Evolutionary conservation across 2,888 invertebrate genomes (phyloP).

Genomic region (Ormia ochracea): DNA sequence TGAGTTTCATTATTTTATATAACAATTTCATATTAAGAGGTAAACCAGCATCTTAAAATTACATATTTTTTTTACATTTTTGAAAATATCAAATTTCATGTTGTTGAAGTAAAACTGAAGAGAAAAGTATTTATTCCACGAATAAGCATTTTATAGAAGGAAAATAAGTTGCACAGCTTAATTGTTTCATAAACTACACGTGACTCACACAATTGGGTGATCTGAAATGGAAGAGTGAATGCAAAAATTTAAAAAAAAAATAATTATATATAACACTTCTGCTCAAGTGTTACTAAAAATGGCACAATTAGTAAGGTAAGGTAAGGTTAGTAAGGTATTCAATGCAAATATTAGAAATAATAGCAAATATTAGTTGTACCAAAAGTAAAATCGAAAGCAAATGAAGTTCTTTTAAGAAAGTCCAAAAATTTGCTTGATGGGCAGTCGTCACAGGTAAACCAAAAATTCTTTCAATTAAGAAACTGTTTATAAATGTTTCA

Average conservation of each 20-base stretch:
- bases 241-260: neutral
- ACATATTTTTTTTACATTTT: neutral
- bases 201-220: slow-evolving; percentile 46
- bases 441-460: too few relatives aligned
- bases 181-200: slow-evolving; percentile 40
- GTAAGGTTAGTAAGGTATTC: too few relatives aligned
- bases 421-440: too few relatives aligned
- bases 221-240: neutral
- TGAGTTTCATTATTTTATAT: neutral
- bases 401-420: too few relatives aligned
- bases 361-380: too few relatives aligned
- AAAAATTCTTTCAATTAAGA: too few relatives aligned
- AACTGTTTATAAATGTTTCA: too few relatives aligned
- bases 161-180: neutral
- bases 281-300: slow-evolving; percentile 4
- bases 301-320: neutral
- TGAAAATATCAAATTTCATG: slow-evolving; percentile 51
- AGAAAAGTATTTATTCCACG: slow-evolving; percentile 26
- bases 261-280: neutral
- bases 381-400: too few relatives aligned
- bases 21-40: neutral
- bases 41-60: slow-evolving; percentile 32
- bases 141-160: neutral
- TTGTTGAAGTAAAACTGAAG: slow-evolving; percentile 5
- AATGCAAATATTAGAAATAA: too few relatives aligned